Evolutionary conservation across 37 sponge, comb jelly and placozoan species (phyloP).

Genomic region (Aplysina aerophoba): DNA sequence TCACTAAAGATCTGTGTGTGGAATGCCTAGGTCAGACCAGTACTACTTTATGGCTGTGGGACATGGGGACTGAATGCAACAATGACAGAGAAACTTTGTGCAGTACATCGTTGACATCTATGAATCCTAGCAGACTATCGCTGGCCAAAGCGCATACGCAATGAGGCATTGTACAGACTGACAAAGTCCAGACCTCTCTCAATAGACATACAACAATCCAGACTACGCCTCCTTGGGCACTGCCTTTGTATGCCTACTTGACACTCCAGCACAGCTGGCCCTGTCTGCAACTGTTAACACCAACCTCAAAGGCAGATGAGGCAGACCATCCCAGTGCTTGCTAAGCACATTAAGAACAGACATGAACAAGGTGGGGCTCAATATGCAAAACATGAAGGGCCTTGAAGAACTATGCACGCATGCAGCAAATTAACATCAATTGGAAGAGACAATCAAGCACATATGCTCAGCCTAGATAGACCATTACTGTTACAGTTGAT

Average conservation of each 20-base stretch:
- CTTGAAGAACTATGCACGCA: no score
- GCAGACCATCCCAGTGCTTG: no score
- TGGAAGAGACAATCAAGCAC: no score
- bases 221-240: conserved; percentile 11
- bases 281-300: background rate
- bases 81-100: conserved; percentile 4
- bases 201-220: no score
- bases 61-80: background rate
- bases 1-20: background rate
- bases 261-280: conserved; percentile 17
- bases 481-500: no score
- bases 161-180: background rate
- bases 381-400: no score
- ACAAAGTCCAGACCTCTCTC: no score
- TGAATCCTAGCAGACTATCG: conserved; percentile 6
- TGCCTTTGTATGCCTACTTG: background rate
- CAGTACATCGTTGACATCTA: background rate
- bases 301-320: no score
- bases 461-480: no score
- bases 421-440: no score
- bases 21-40: background rate
- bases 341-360: no score
- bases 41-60: conserved; percentile 11
- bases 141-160: conserved; percentile 5
- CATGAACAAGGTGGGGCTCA: no score